Evolutionary conservation across 2,888 invertebrate genomes (phyloP), one percentile per base, ranked within the genome.

Genomic region (Eupithecia exiguata): DNA sequence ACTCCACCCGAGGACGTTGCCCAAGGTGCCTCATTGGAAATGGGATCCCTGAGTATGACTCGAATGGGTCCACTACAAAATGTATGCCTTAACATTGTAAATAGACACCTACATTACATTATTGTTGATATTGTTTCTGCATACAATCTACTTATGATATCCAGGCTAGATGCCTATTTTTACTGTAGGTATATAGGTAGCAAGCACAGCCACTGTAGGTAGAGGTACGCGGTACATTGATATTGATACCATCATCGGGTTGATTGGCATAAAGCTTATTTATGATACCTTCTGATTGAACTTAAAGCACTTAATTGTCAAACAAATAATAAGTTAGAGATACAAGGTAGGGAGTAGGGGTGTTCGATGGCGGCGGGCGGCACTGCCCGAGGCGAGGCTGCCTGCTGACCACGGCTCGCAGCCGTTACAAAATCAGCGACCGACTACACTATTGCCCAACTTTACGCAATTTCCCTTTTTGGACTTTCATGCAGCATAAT

Each of bases 401-500:
- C 72, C 70, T 67, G 78, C 72, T 72, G 70, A 66, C 49, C 68
- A 63, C 73, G 75, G 81, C 80, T 81, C 80, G 84, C 84, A 84
- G 84, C 83, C 85, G 85, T 92, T 92, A 89, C 91, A 91, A 92
- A 92, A 92, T 86, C 87, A 81, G 87, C 85, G 82, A 86, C 84
- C 79, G 85, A 84, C 83, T 83, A 80, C 83, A 85, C 83, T 84
- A 85, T 90, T 91, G 80, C 86, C 83, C 86, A 91, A 89, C 85
- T 88, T 91, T 90, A 89, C 88, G 89, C 88, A 91, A 91, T 85
- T 86, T 90, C 89, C 88, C 88, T 88, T 89, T 88, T 87, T 87
- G 84, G 87, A 87, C 86, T 88, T 88, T 89, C 86, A 84, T 86
- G 82, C 81, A 82, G 84, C 81, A 79, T 83, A 81, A 86, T 84